Percentiles rank a stretch among this genome's conserved stretches.
Evolutionary conservation across 2,797 vertebrate genomes (phyloP).

Genomic region (Melanotaenia trifasciata): DNA sequence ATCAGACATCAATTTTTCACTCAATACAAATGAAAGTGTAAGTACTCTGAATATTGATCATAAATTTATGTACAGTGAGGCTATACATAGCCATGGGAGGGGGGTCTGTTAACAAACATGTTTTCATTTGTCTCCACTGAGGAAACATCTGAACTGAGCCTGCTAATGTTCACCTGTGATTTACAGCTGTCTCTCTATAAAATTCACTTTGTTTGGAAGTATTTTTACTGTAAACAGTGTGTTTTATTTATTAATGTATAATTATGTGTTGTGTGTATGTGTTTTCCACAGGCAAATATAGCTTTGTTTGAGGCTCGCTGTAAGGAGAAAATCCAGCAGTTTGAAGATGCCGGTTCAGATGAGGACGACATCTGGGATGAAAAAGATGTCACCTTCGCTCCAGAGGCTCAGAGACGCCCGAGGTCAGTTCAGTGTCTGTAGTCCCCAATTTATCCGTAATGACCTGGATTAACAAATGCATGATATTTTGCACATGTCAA

Average conservation of each 20-base stretch:
- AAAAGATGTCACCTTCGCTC: constrained; percentile 93
- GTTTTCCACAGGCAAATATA: constrained; percentile 89
- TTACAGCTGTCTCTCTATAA: background rate
- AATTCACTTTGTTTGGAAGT: background rate
- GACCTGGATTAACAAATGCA: background rate
- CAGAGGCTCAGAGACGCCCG: constrained; percentile 92
- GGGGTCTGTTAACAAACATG: background rate
- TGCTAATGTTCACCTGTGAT: background rate
- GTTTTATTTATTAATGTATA: background rate
- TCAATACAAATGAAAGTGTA: constrained; percentile 99
- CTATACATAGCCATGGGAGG: background rate
- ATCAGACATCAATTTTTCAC: constrained; percentile 99
- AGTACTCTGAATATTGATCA: constrained; percentile 82
- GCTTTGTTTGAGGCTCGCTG: constrained; percentile 98
- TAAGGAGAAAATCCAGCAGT: constrained; percentile 98
- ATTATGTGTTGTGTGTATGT: constrained; percentile 31
- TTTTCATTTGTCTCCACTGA: background rate
- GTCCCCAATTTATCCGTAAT: background rate
- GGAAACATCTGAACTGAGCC: background rate
- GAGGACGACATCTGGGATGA: constrained; percentile 99
- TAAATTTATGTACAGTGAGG: constrained; percentile 3
- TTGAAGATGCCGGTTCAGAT: constrained; percentile 96
- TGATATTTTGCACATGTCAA: background rate
- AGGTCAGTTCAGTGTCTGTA: constrained; percentile 78
- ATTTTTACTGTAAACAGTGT: background rate